Conservation (phyloP, 2,113 vertebrate species). For the Mungos mungo region DNA sequence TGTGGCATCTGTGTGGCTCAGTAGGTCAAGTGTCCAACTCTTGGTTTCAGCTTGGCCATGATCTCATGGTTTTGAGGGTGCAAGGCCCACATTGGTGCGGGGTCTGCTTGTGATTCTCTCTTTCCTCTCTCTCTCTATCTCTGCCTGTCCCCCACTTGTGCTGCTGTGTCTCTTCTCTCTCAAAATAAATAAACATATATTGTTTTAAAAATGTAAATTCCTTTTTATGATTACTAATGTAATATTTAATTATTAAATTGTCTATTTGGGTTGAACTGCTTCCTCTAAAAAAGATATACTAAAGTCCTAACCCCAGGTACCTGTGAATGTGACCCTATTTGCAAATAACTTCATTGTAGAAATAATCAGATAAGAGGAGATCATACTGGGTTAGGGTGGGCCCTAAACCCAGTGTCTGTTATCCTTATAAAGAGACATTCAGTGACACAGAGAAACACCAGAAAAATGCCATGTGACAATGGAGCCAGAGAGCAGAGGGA, state of each 20-base stretch:
- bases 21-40: too few relatives aligned
- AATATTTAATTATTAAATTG: neutral
- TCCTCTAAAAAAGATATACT: neutral
- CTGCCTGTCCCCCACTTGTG: too few relatives aligned
- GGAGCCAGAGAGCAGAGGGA: neutral
- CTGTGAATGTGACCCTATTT: neutral
- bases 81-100: too few relatives aligned
- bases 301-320: neutral
- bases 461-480: neutral
- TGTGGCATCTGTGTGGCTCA: too few relatives aligned
- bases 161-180: too few relatives aligned
- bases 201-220: neutral
- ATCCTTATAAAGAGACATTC: neutral
- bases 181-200: too few relatives aligned
- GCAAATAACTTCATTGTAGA: neutral
- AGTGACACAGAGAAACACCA: neutral
- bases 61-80: too few relatives aligned
- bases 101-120: too few relatives aligned
- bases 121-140: too few relatives aligned
- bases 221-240: neutral
- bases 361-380: neutral
- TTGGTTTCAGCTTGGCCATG: too few relatives aligned
- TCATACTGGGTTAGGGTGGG: neutral
- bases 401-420: neutral
- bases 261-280: neutral